These are phyloP conservation scores for Montipora cactus DNA, from an alignment of 64 coral and sea anemone species.

Conservation along the genomic window DNA sequence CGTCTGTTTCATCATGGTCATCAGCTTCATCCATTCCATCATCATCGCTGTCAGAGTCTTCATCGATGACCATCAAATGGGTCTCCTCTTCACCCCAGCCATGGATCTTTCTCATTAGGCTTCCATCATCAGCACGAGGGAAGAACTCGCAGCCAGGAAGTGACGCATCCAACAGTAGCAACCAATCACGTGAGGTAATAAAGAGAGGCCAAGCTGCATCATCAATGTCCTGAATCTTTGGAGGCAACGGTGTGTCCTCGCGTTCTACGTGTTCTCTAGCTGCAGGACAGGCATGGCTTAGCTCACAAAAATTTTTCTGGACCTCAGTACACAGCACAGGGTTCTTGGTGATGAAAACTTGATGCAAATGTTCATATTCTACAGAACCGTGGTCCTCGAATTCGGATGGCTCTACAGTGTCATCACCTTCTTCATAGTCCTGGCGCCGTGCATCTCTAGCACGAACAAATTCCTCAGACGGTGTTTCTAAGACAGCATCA, in stretches of 20 bases:
- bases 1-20: constrained; percentile 21
- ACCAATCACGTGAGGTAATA: constrained; percentile 88
- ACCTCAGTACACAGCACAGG: constrained; percentile 95
- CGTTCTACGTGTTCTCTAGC: constrained; percentile 51
- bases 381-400: constrained; percentile 18
- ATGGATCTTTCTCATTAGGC: constrained; percentile 75
- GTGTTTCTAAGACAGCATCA: neutral
- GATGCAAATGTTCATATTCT: constrained; percentile 92
- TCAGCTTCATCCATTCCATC: constrained; percentile 38
- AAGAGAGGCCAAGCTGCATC: constrained; percentile 94
- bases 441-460: constrained; percentile 34
- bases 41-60: constrained; percentile 69
- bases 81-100: constrained; percentile 99
- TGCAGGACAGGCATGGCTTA: constrained; percentile 73
- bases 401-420: constrained; percentile 4
- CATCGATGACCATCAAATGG: constrained; percentile 74
- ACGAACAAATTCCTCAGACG: constrained; percentile 26
- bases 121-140: constrained; percentile 79
- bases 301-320: constrained; percentile 93
- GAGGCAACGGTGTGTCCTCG: constrained; percentile 46
- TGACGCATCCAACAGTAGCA: constrained; percentile 93
- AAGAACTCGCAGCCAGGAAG: constrained; percentile 81
- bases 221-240: constrained; percentile 66
- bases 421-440: constrained; percentile 32
- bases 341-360: constrained; percentile 97